Percentiles rank a stretch among this genome's conserved stretches.
Evolutionary conservation across 2,797 vertebrate species (phyloP).

Genomic region (Ceyx erithaca): DNA sequence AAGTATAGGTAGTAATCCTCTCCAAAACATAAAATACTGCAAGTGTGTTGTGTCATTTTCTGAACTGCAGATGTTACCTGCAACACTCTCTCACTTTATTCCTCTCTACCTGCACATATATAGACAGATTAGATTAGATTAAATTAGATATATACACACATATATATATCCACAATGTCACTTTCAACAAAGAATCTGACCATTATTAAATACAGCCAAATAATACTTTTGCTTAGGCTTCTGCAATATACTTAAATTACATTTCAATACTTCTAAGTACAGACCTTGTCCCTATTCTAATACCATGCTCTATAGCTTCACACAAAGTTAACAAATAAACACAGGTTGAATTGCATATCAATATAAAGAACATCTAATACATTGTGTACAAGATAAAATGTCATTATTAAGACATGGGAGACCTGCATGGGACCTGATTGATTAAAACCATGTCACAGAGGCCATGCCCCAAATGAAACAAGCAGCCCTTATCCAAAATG

Average conservation of each 20-base stretch:
- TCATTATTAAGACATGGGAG: conserved; percentile 29
- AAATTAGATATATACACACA: not conserved
- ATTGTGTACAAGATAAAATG: conserved; percentile 34
- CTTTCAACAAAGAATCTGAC: not conserved
- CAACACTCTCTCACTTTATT: not conserved
- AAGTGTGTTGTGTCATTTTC: not conserved
- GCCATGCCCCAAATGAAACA: no score
- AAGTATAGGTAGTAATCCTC: not conserved
- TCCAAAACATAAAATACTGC: not conserved
- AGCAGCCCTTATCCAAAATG: no score
- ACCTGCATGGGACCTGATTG: not conserved
- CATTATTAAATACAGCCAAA: not conserved
- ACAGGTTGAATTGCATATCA: conserved; percentile 13
- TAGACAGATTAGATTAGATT: no score
- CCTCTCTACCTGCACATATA: not conserved
- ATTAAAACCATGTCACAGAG: not conserved
- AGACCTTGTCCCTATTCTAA: not conserved
- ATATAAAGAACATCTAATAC: not conserved
- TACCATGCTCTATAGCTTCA: not conserved
- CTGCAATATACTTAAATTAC: not conserved
- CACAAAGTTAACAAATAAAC: not conserved
- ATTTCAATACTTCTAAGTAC: not conserved
- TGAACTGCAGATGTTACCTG: not conserved
- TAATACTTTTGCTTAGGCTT: not conserved
- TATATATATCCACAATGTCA: not conserved